These are phyloP conservation scores for Rattus rattus DNA, from an alignment of 2,113 vertebrate genomes.

Conservation along the genomic window DNA sequence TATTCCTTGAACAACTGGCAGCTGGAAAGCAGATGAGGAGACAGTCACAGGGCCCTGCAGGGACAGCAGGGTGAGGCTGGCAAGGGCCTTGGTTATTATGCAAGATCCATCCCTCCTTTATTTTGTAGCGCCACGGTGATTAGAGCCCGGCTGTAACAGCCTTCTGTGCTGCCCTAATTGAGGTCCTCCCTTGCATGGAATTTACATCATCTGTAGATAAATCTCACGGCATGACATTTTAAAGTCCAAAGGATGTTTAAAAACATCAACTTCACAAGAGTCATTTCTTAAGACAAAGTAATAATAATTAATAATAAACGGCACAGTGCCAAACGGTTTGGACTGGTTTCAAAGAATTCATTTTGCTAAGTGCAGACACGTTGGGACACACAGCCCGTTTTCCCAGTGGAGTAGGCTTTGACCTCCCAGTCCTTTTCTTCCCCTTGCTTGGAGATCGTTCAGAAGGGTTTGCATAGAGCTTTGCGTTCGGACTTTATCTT, in stretches of 20 bases:
- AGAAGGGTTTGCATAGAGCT: background rate
- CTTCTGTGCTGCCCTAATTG: conserved; percentile 47
- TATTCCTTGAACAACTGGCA: background rate
- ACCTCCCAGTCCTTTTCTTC: background rate
- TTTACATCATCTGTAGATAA: conserved; percentile 55
- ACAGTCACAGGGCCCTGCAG: background rate
- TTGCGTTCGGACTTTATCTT: background rate
- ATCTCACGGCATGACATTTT: conserved; percentile 63
- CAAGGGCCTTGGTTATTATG: conserved; percentile 6
- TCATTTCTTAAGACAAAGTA: conserved; percentile 27
- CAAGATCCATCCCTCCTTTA: background rate
- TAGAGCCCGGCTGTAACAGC: background rate
- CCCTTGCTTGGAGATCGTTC: background rate
- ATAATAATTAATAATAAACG: background rate
- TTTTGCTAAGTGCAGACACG: background rate
- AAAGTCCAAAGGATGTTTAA: conserved; percentile 52
- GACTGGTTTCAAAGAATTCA: background rate
- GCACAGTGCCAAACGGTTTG: background rate
- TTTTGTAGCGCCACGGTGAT: background rate
- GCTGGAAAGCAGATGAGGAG: background rate
- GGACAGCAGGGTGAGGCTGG: background rate
- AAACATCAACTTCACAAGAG: background rate
- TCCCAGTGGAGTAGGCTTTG: background rate
- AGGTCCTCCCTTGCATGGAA: conserved; percentile 41
- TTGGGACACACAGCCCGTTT: background rate